phyloP scores from a whole-genome alignment of 1,140 invertebrate species.

The Pectinophora gossypiella region DNA sequence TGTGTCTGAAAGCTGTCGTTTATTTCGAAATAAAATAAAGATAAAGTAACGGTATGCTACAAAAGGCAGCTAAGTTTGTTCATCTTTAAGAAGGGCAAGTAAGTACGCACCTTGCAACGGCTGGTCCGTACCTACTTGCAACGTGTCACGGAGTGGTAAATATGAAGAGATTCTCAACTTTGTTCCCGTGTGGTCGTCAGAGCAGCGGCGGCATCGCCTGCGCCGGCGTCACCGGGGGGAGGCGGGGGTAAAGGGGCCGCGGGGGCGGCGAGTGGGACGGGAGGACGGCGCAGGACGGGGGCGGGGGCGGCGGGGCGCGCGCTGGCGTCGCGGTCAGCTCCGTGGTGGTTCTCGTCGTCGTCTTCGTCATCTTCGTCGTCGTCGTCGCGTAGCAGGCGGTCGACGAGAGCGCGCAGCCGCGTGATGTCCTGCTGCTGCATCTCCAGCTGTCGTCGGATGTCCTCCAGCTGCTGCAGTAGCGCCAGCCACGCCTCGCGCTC shows the following conservation, averaged over 20 bases:
- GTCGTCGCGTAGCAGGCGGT: background rate
- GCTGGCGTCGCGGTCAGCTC: background rate
- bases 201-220: too few species aligned
- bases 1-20: too few species aligned
- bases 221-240: too few species aligned
- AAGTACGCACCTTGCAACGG: too few species aligned
- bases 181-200: too few species aligned
- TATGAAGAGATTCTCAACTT: too few species aligned
- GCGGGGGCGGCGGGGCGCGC: background rate
- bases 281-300: background rate
- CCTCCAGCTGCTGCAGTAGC: background rate
- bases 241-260: background rate
- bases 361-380: background rate
- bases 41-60: too few species aligned
- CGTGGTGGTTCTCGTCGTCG: background rate
- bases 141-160: too few species aligned
- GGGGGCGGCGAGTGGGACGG: background rate
- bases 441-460: background rate
- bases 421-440: background rate
- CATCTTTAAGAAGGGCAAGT: too few species aligned
- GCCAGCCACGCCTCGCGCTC: background rate
- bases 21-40: too few species aligned
- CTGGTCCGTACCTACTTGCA: too few species aligned
- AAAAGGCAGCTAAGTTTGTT: too few species aligned
- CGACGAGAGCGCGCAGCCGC: background rate